phyloP scores from a whole-genome alignment of 2,888 invertebrate species.

The Hoplodrina ambigua region DNA sequence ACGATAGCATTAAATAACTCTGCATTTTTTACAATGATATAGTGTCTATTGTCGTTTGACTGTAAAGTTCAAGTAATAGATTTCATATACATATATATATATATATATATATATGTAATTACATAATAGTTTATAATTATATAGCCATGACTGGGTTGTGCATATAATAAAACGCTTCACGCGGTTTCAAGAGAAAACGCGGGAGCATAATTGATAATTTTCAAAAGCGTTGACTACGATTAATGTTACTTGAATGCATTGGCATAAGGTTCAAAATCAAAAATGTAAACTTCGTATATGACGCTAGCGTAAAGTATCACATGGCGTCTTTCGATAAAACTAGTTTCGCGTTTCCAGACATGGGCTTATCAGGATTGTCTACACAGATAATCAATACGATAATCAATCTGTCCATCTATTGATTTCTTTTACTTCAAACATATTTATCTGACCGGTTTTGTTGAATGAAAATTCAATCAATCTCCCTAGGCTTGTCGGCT shows the following conservation, averaged over 20 bases:
- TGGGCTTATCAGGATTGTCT: background rate
- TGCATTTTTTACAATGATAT: background rate
- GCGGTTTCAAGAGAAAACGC: background rate
- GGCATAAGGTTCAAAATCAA: constrained; percentile 13
- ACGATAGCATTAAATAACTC: too few species aligned
- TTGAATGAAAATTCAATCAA: too few species aligned
- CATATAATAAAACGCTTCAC: background rate
- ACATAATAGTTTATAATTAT: background rate
- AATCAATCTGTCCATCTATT: too few species aligned
- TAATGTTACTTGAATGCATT: background rate
- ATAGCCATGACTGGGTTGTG: background rate
- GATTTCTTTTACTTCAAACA: too few species aligned
- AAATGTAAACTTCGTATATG: too few species aligned
- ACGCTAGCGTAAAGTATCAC: background rate
- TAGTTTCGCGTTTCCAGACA: background rate
- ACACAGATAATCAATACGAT: too few species aligned
- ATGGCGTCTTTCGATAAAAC: background rate
- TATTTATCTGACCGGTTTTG: too few species aligned
- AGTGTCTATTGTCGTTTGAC: background rate
- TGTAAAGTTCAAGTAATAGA: background rate
- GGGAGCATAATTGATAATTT: background rate
- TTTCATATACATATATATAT: background rate
- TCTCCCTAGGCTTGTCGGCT: too few species aligned
- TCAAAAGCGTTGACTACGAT: background rate
- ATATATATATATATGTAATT: too few species aligned